phyloP scores from a whole-genome alignment of 2,888 invertebrate genomes.

The Agonopterix heracliana region DNA sequence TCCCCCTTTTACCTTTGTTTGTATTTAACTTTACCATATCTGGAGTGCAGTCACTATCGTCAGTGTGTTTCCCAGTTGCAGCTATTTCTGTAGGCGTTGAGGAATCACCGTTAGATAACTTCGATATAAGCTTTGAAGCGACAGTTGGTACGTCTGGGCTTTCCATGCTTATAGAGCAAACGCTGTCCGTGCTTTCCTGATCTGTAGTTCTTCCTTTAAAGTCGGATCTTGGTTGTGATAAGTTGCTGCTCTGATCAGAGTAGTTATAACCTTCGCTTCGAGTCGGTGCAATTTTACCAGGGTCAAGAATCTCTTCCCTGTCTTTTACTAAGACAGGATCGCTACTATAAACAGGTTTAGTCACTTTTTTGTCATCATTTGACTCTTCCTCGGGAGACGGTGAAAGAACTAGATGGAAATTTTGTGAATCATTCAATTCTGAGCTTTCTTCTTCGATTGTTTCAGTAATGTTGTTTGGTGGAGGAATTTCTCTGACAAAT shows the following conservation, averaged over 20 bases:
- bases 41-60: slow-evolving; percentile 57
- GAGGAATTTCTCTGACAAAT: slow-evolving; percentile 41
- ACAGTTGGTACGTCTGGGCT: slow-evolving; percentile 57
- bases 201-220: slow-evolving; percentile 50
- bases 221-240: slow-evolving; percentile 38
- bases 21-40: slow-evolving; percentile 49
- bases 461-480: slow-evolving; percentile 35
- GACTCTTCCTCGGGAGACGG: slow-evolving; percentile 35
- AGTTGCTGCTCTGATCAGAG: slow-evolving; percentile 40
- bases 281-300: slow-evolving; percentile 36
- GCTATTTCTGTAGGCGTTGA: slow-evolving; percentile 58
- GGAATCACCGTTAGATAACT: slow-evolving; percentile 66
- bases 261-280: slow-evolving; percentile 51
- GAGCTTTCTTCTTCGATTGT: slow-evolving; percentile 47
- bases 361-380: slow-evolving; percentile 17
- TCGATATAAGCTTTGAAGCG: slow-evolving; percentile 59
- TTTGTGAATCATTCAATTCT: slow-evolving; percentile 61
- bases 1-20: slow-evolving; percentile 43
- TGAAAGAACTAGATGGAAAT: slow-evolving; percentile 54
- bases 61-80: slow-evolving; percentile 25
- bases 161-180: slow-evolving; percentile 46
- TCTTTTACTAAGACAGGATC: slow-evolving; percentile 48
- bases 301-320: slow-evolving; percentile 37
- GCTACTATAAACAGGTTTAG: slow-evolving; percentile 27
- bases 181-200: slow-evolving; percentile 64